A percentile compares a stretch with the other conserved stretches of the same genome.
Conservation (phyloP, 2,888 invertebrate species). For the Acrobasis consociella region DNA sequence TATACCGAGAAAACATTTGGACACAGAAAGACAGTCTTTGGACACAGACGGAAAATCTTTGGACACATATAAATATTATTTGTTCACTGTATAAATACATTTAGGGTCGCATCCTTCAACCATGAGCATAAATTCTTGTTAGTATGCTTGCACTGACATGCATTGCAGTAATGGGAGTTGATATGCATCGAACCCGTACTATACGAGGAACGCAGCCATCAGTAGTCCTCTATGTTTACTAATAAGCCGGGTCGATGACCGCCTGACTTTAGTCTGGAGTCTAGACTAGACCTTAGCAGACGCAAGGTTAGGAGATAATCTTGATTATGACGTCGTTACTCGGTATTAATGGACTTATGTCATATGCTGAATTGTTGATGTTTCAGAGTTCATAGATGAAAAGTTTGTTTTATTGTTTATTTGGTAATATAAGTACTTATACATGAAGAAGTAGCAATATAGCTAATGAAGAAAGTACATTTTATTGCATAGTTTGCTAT, state of each 20-base stretch:
- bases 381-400: neutral
- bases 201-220: constrained; percentile 15
- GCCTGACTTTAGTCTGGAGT: constrained; percentile 20
- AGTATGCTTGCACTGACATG: neutral
- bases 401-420: too few species aligned
- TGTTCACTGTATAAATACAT: too few species aligned
- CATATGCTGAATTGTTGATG: neutral
- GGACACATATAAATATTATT: too few species aligned
- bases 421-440: too few species aligned
- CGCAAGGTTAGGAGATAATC: constrained; percentile 21
- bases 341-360: neutral
- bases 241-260: constrained; percentile 34
- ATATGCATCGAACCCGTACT: constrained; percentile 19
- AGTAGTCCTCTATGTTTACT: constrained; percentile 32
- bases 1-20: too few species aligned
- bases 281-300: constrained; percentile 26
- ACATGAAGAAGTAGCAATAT: too few species aligned
- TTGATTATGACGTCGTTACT: constrained; percentile 3
- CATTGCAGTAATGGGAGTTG: constrained; percentile 13
- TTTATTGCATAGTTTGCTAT: too few species aligned
- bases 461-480: too few species aligned
- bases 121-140: neutral
- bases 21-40: too few species aligned
- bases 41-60: too few species aligned
- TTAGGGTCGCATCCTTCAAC: neutral